These are phyloP conservation scores for Telmatherina bonti DNA, from an alignment of 2,797 vertebrate species.

Conservation along the genomic window DNA sequence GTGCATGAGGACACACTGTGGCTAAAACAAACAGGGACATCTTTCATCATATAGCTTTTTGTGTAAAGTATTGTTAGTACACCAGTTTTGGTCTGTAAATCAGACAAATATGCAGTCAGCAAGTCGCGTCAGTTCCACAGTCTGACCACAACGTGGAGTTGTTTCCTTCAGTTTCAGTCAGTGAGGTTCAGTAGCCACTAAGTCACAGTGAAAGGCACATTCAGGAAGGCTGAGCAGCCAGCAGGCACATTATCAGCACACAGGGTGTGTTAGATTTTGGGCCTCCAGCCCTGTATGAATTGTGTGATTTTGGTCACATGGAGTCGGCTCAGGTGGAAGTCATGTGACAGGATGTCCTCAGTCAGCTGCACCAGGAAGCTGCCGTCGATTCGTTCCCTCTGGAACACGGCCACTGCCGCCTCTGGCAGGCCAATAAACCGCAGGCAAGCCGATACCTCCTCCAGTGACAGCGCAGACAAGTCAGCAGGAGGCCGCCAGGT, in stretches of 20 bases:
- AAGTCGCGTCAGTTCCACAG: conserved; percentile 49
- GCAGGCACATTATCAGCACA: conserved; percentile 70
- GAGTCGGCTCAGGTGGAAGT: conserved; percentile 95
- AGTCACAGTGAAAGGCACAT: conserved; percentile 81
- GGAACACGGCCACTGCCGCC: conserved; percentile 93
- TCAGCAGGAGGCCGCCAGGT: conserved; percentile 92
- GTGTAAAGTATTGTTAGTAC: conserved; percentile 77
- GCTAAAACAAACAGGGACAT: neutral
- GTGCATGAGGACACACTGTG: neutral
- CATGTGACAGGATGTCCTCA: conserved; percentile 96
- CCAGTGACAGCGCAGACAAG: conserved; percentile 91
- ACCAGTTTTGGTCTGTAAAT: conserved; percentile 77
- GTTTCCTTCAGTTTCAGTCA: conserved; percentile 57
- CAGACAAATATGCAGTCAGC: conserved; percentile 44
- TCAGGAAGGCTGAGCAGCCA: conserved; percentile 70
- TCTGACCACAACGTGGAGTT: conserved; percentile 62
- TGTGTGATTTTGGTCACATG: conserved; percentile 99
- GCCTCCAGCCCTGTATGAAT: conserved; percentile 99
- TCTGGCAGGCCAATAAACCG: conserved; percentile 96
- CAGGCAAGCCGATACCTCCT: conserved; percentile 94
- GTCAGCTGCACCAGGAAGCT: conserved; percentile 97
- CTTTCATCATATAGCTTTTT: conserved; percentile 24
- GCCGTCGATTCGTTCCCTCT: conserved; percentile 94
- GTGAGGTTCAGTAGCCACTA: conserved; percentile 61
- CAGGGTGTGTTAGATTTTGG: conserved; percentile 85